Base-by-base conservation (phyloP, 2,888 invertebrate species). In the Pseudococcus jackbeardsleyi region DNA sequence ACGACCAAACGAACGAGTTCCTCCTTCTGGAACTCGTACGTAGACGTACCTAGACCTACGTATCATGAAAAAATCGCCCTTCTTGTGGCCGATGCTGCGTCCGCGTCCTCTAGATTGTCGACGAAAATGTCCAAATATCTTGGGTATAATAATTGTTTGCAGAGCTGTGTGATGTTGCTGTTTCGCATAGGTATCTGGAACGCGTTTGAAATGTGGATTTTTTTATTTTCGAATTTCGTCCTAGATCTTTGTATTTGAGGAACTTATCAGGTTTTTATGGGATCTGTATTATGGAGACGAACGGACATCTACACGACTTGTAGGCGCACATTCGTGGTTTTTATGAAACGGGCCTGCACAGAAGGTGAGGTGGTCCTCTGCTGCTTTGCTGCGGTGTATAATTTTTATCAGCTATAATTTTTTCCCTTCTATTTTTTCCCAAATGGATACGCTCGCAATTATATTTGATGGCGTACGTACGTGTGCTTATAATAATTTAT, bases 1-100 rank as follows among this genome's bases (percentile, higher is more conserved):
- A 86, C 86, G 86, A 86, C 72, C 42, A 33, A 86, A 39, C 19
- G 5, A 72, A 82, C 86, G 17, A 86, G 86, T 86, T 86, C 86
- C 86, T 86, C 86, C 86, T 86, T 64, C 72, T 85, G 68, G 68
- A 68, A 59, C 59, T 19, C n/a, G 59, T 59, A 59, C 54, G 5
- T 54, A 54, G 11, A 54, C 17, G 54, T 54, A 54, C 54, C 54
- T 17, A 54, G 54, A 33, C 42, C 42, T 59, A n/a, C n/a, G 59
- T 59, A 22, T 59, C n/a, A 22, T 22, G 64, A 22, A 22, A 64
- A 64, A 11, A 22, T 64, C 15, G 64, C 64, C 64, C 64, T 64
- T 22, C 22, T 64, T 11, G 64, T n/a, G n/a, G 5, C n/a, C 0
- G 54, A 15, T 15, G 54, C 15, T 17, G 50, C 5, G 46, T 46